These are phyloP conservation scores for Metellina segmentata DNA, from an alignment of 2,888 invertebrate species.

Conservation along the genomic window DNA sequence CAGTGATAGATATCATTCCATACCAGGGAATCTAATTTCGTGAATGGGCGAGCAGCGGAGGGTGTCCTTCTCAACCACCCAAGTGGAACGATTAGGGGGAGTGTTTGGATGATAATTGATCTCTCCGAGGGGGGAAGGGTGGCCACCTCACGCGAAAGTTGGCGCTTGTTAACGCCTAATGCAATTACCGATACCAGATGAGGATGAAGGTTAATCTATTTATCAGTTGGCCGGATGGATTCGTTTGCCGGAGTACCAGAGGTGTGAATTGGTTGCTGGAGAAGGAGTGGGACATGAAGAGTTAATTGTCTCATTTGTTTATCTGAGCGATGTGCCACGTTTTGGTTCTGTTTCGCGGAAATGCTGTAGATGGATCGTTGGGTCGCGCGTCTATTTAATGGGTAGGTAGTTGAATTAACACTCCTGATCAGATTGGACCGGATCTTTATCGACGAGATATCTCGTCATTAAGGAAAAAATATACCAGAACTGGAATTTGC, in stretches of 20 bases:
- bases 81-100: slow-evolving; percentile 22
- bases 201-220: slow-evolving; percentile 16
- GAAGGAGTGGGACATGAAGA: background rate
- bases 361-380: no score
- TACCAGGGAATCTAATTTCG: slow-evolving; percentile 1
- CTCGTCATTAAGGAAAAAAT: no score
- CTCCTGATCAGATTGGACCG: no score
- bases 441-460: no score
- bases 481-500: no score
- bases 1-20: background rate
- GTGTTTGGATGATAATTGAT: slow-evolving; percentile 24
- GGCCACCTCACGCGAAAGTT: slow-evolving; percentile 7
- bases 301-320: no score
- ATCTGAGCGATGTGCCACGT: no score
- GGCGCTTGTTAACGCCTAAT: slow-evolving; percentile 15
- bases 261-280: background rate
- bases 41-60: background rate
- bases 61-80: background rate
- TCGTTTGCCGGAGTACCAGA: background rate
- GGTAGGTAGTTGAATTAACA: no score
- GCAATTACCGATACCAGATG: slow-evolving; percentile 17
- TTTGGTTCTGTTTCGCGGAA: no score
- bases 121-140: background rate
- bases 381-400: no score
- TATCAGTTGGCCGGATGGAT: background rate